These are phyloP conservation scores for Trachymyrmex septentrionalis DNA, from an alignment of 1,140 invertebrate genomes.

Conservation along the genomic window DNA sequence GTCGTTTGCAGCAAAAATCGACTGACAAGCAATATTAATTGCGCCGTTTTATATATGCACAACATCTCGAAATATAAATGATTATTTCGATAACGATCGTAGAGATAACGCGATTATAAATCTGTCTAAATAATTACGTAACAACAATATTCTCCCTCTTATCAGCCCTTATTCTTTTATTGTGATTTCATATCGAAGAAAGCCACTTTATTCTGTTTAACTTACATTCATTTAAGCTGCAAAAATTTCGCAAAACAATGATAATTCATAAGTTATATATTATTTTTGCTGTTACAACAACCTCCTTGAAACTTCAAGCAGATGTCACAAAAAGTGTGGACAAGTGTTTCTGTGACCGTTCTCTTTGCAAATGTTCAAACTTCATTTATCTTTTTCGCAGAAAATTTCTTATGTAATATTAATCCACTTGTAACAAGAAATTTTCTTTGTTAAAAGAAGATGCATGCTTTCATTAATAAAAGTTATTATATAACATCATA, in stretches of 20 bases:
- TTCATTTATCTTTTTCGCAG: background rate
- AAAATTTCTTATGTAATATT: conserved; percentile 22
- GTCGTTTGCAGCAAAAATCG: background rate
- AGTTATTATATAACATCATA: background rate
- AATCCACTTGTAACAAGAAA: background rate
- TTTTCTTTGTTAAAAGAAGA: background rate
- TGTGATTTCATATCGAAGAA: conserved; percentile 1
- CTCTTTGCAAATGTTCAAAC: background rate
- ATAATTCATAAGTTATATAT: conserved; percentile 1
- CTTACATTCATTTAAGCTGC: background rate
- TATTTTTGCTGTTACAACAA: background rate
- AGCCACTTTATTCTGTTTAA: background rate
- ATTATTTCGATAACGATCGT: conserved; percentile 43
- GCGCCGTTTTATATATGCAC: conserved; percentile 38
- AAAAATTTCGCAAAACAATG: background rate
- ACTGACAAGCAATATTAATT: conserved; percentile 26
- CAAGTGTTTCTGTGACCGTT: background rate
- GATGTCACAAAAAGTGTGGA: background rate
- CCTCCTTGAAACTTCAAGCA: background rate
- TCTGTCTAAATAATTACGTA: conserved; percentile 29
- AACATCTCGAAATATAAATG: conserved; percentile 23
- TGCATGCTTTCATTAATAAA: background rate
- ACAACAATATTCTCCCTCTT: background rate
- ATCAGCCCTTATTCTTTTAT: conserved; percentile 4
- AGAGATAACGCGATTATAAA: conserved; percentile 44